Base-by-base conservation (phyloP, 2,113 vertebrate genomes). In the Syngnathus floridae region DNA sequence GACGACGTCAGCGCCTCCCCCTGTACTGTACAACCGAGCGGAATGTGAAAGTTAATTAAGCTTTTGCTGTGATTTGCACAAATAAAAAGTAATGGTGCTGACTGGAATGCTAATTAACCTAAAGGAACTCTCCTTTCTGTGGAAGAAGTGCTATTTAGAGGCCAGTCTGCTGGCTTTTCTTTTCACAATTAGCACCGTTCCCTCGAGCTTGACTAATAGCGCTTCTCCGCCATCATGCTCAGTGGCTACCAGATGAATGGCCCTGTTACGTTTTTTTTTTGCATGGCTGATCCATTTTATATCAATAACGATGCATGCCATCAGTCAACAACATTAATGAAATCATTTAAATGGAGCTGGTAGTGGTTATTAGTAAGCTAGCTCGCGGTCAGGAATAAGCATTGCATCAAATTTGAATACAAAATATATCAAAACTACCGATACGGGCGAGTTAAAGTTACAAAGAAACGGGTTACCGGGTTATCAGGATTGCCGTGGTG, bases 41-140 rank as follows among this genome's bases (percentile, higher is more conserved):
- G 79, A 86, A 90, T 83, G 59, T 22, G 74, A 84, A 81, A 82
- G 84, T 85, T 88, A 90, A 89, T 89, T 89, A 90, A 82, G 88
- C 82, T 85, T 88, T 83, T 89, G 88, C 87, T 87, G 82, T 55
- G 56, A 67, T 89, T 88, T 87, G 87, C 82, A 88, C 73, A 86
- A 90, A 86, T 86, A 78, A 81, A 79, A 86, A 73, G 76, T 82
- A 86, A 84, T 82, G 82, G 77, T 4, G 73, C 70, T 61, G 84
- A 79, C 79, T 85, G 59, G 40, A 26, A 61, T 61, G 83, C 83
- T 88, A 86, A 90, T 91, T 89, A 90, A 90, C 87, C 88, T 87
- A 65, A 66, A 84, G 80, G 84, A 84, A 87, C 65, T 74, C 81
- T 87, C 78, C 80, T 76, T 85, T 77, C 78, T 74, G 64, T 57